phyloP scores from a whole-genome alignment of 2,888 invertebrate genomes.

The Oscheius sp. region DNA sequence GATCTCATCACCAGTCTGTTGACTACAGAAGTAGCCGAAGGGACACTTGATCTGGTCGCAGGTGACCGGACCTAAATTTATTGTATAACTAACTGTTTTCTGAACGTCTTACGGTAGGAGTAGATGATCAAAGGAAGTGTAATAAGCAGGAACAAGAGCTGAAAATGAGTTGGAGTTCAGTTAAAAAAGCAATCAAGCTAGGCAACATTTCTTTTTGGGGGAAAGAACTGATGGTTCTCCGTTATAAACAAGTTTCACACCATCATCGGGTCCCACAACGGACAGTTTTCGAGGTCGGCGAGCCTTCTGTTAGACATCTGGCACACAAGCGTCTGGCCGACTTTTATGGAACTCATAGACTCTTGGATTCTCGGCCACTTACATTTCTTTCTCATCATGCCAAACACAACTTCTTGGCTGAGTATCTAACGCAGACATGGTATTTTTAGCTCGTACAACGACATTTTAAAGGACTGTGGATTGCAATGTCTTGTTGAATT shows the following conservation, averaged over 20 bases:
- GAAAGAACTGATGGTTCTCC: background rate
- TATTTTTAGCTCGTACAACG: no score
- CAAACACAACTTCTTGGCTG: no score
- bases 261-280: background rate
- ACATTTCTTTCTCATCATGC: no score
- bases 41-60: conserved; percentile 7
- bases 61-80: background rate
- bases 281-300: background rate
- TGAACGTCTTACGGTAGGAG: background rate
- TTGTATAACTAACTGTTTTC: background rate
- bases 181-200: background rate
- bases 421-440: no score
- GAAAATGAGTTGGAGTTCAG: background rate
- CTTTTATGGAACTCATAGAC: no score
- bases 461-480: no score
- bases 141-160: background rate
- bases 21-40: background rate
- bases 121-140: background rate
- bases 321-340: no score
- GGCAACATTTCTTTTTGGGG: conserved; percentile 32
- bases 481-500: no score
- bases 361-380: no score
- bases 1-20: background rate
- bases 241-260: no score
- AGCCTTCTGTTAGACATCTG: background rate